Evolutionary conservation across 2,888 invertebrate genomes (phyloP).

Genomic region (Pachymerium ferrugineum): DNA sequence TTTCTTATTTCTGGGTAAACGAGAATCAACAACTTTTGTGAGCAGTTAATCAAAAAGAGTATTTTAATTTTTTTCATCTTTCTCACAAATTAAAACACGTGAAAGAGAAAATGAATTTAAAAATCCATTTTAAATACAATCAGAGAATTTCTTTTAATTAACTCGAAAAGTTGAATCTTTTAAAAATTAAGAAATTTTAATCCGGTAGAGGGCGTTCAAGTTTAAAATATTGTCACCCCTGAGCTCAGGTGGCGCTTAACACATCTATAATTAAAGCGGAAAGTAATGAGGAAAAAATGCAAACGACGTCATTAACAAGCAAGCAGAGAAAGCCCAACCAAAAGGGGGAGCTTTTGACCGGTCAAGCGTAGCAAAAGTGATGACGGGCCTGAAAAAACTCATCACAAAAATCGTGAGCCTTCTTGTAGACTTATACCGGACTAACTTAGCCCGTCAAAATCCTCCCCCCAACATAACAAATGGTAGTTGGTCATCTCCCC

Average conservation of each 20-base stretch:
- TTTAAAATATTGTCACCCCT: slow-evolving; percentile 23
- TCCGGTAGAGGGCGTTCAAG: no score
- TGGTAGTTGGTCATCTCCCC: slow-evolving; percentile 21
- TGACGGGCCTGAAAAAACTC: background rate
- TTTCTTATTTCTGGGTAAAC: slow-evolving; percentile 8
- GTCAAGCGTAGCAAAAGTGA: background rate
- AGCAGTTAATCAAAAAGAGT: slow-evolving; percentile 20
- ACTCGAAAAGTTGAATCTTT: background rate
- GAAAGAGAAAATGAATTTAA: background rate
- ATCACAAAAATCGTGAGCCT: slow-evolving; percentile 27
- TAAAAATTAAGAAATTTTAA: no score
- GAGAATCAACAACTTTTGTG: slow-evolving; percentile 24
- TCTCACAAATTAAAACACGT: slow-evolving; percentile 20
- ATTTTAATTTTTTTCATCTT: background rate
- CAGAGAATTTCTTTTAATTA: slow-evolving; percentile 2
- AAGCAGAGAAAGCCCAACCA: background rate
- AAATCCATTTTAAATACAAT: slow-evolving; percentile 27
- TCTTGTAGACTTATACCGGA: slow-evolving; percentile 20
- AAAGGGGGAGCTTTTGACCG: background rate
- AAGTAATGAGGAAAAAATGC: slow-evolving; percentile 36
- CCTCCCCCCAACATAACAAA: slow-evolving; percentile 20
- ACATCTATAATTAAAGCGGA: slow-evolving; percentile 34
- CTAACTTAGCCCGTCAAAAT: background rate
- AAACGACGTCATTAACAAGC: slow-evolving; percentile 35
- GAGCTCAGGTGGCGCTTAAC: slow-evolving; percentile 35